Conservation (phyloP, 2,888 invertebrate genomes). For the Sympetrum striolatum region DNA sequence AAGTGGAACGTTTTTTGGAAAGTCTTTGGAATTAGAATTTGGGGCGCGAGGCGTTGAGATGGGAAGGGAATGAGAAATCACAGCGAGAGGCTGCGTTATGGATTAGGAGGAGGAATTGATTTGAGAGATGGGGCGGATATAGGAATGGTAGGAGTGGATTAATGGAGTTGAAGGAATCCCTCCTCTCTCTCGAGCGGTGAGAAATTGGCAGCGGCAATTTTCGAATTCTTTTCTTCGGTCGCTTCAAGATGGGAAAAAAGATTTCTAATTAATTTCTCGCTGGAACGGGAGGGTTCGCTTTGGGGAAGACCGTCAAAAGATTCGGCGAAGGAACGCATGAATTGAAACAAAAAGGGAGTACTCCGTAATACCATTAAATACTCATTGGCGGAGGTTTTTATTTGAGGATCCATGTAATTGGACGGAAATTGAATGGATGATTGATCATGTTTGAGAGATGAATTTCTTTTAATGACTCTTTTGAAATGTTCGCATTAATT, state of each 20-base stretch:
- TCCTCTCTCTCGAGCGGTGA: neutral
- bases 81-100: neutral
- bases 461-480: slow-evolving; percentile 10
- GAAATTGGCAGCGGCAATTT: slow-evolving; percentile 32
- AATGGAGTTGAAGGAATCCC: neutral
- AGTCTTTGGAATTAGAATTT: neutral
- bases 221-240: neutral
- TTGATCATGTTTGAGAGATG: neutral
- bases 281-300: neutral
- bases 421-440: neutral
- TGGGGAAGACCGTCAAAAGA: neutral
- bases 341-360: neutral
- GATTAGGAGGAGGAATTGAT: neutral
- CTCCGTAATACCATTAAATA: neutral
- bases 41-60: neutral
- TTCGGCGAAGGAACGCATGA: neutral
- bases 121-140: neutral
- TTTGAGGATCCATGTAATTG: slow-evolving; percentile 4
- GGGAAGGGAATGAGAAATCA: neutral
- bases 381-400: neutral
- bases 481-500: neutral
- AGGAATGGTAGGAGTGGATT: slow-evolving; percentile 1
- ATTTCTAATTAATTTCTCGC: slow-evolving; percentile 13
- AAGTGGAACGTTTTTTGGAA: neutral
- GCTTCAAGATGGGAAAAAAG: neutral